Percentiles rank a stretch among this genome's conserved stretches.
Evolutionary conservation across 2,797 vertebrate genomes (phyloP).

Genomic region (Coccyzus lansbergi): DNA sequence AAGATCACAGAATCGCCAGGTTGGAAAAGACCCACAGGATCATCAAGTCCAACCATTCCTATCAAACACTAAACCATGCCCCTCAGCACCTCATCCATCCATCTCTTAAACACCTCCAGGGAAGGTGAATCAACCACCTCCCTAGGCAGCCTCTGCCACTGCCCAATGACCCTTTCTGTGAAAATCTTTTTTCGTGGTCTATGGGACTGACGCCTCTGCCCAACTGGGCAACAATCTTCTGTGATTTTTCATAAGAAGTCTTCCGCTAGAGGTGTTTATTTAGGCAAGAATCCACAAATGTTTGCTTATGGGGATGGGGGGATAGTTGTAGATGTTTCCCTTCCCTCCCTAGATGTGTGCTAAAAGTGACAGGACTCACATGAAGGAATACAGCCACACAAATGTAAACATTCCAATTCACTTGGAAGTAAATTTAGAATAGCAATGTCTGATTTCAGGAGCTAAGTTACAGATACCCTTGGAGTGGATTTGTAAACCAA

Average conservation of each 20-base stretch:
- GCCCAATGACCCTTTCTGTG: no score
- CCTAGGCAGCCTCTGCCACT: no score
- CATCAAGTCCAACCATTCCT: no score
- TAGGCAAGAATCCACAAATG: not conserved
- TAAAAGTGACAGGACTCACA: not conserved
- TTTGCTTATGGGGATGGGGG: accelerated
- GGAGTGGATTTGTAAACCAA: not conserved
- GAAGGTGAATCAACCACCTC: no score
- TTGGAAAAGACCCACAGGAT: no score
- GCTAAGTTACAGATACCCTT: not conserved
- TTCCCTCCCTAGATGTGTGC: accelerated
- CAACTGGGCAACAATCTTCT: accelerated
- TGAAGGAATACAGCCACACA: accelerated
- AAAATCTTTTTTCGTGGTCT: no score
- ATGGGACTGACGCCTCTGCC: not conserved
- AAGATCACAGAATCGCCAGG: no score
- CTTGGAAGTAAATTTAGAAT: not conserved
- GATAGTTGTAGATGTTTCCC: not conserved
- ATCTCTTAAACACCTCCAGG: no score
- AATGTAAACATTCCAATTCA: not conserved
- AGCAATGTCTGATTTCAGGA: no score
- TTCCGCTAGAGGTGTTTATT: not conserved
- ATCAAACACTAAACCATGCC: no score
- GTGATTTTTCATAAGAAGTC: not conserved
- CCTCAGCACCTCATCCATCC: no score